Conservation (phyloP, 2,888 invertebrate genomes). For the Hirtodrosophila cameraria region DNA sequence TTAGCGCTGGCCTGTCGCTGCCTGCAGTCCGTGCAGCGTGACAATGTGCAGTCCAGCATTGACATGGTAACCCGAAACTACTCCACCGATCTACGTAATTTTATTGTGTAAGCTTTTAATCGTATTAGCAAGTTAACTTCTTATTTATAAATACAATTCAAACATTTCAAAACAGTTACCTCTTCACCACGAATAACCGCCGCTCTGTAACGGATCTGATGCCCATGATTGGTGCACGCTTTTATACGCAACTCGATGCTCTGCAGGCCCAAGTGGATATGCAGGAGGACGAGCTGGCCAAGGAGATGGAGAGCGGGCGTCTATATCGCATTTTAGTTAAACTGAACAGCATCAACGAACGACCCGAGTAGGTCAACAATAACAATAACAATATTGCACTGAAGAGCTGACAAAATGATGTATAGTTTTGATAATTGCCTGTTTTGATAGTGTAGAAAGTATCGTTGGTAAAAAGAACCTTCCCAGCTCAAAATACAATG, state of each 20-base stretch:
- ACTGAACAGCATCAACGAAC: slow-evolving; percentile 96
- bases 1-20: slow-evolving; percentile 97
- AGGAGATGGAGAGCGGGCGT: slow-evolving; percentile 97
- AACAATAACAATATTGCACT: too few species aligned
- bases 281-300: slow-evolving; percentile 94
- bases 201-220: slow-evolving; percentile 97
- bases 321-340: slow-evolving; percentile 95
- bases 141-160: background rate
- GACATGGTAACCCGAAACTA: slow-evolving; percentile 95
- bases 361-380: slow-evolving; percentile 92
- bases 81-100: slow-evolving; percentile 96
- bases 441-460: too few species aligned
- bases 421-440: too few species aligned
- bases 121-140: too few species aligned
- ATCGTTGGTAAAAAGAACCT: too few species aligned
- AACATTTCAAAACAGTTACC: slow-evolving; percentile 87
- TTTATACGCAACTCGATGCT: slow-evolving; percentile 97
- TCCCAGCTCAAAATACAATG: too few species aligned
- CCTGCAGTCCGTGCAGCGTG: slow-evolving; percentile 92
- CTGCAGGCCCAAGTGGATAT: slow-evolving; percentile 94
- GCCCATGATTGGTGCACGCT: slow-evolving; percentile 99
- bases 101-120: slow-evolving; percentile 90
- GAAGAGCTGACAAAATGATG: too few species aligned
- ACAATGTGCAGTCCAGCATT: slow-evolving; percentile 94
- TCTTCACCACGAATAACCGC: slow-evolving; percentile 88